Conservation (phyloP, 2,113 vertebrate genomes). For the Saiga tatarica region DNA sequence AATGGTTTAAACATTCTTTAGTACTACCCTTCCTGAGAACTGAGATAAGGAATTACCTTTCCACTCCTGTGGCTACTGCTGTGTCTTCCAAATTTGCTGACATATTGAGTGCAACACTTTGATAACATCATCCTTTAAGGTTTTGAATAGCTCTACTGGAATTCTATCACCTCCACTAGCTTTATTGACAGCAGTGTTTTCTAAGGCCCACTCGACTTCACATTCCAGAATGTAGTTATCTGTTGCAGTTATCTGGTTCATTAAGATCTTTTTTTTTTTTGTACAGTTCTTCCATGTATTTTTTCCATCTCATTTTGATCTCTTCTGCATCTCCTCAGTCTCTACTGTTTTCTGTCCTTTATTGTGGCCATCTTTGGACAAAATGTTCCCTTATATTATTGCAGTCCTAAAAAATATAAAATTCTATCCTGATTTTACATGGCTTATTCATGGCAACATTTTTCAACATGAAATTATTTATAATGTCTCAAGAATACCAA, state of each 20-base stretch:
- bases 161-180: neutral
- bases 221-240: neutral
- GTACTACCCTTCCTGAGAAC: neutral
- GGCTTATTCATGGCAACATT: neutral
- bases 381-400: neutral
- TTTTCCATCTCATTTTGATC: neutral
- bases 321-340: neutral
- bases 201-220: neutral
- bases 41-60: neutral
- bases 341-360: neutral
- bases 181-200: neutral
- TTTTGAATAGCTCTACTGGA: neutral
- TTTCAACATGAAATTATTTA: neutral
- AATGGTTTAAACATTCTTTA: neutral
- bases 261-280: neutral
- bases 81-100: neutral
- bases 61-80: neutral
- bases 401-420: neutral
- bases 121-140: neutral
- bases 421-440: neutral
- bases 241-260: neutral
- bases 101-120: neutral
- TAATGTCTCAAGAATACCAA: neutral
- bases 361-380: neutral
- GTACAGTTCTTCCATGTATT: neutral